Evolutionary conservation across 2,113 vertebrate species (phyloP), one percentile per base, ranked within the genome.

Genomic region (Otocyon megalotis): DNA sequence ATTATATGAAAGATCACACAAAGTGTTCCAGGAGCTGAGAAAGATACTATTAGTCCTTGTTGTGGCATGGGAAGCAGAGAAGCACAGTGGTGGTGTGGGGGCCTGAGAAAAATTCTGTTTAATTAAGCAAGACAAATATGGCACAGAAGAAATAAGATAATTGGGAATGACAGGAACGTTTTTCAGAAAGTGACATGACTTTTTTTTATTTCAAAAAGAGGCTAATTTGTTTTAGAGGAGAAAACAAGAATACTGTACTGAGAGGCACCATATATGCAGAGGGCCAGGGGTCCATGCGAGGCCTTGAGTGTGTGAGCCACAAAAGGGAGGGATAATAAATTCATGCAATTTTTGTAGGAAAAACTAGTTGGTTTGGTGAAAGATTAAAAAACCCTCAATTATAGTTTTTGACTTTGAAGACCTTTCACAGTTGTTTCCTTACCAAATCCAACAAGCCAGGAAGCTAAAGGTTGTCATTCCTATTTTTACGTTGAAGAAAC

Each of bases 231-330:
- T 50, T 58, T 65, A 76, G 24, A 37, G 11, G 16, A 60, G 6
- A 83, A 77, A 72, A 85, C 24, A 15, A 37, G 20, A 65, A 89
- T 3, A 12, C 2, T 43, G 14, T 22, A 53, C 58, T n/a, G 19
- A 37, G 9, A 15, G n/a, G 8, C 1, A 0, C 43, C 8, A 2
- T 13, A 35, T 30, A 20, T 0, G 7, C 30, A 50, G 16, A 76
- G 67, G 37, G 19, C 9, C 7, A 32, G 37, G 3, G 7, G 37
- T 14, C 63, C 37, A 30, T 0, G 15, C 1, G 53, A 28, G 50
- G 13, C 30, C 20, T 43, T 50, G 13, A 28, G 43, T 19, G 5
- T 9, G 19, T 43, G 19, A 65, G 71, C 28, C 69, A 90, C 20
- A 37, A 24, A 22, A 9, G 2, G 3, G 7, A 79, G 32, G 28